Evolutionary conservation across 2,113 vertebrate genomes (phyloP).

Genomic region (Aix galericulata): DNA sequence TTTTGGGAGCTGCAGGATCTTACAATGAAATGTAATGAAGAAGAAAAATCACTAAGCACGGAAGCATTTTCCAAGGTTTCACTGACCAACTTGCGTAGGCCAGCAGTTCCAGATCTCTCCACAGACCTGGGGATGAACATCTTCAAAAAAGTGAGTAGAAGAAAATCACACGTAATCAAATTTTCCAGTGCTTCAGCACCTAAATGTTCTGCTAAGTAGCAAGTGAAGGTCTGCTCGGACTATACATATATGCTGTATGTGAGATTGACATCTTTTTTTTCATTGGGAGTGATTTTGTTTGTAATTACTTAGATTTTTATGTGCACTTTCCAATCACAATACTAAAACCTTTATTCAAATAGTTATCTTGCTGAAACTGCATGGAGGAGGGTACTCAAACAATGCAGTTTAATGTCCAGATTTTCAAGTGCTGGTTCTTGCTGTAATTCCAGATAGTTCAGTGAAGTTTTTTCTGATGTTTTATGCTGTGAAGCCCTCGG

Average conservation of each 20-base stretch:
- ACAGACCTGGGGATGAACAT: conserved; percentile 96
- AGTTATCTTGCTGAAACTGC: not conserved
- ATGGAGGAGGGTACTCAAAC: not conserved
- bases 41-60: conserved; percentile 90
- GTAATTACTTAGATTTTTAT: not conserved
- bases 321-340: not conserved
- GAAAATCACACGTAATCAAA: not conserved
- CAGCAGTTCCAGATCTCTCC: conserved; percentile 95
- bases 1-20: conserved; percentile 85
- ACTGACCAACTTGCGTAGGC: conserved; percentile 90
- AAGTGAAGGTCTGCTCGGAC: not conserved
- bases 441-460: not conserved
- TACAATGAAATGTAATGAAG: conserved; percentile 94
- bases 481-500: not conserved
- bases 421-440: not conserved
- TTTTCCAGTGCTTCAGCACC: not conserved
- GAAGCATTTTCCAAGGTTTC: conserved; percentile 96
- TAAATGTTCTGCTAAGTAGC: not conserved
- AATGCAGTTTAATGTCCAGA: not conserved
- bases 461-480: not conserved
- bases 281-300: not conserved
- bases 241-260: not conserved
- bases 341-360: not conserved
- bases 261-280: not conserved
- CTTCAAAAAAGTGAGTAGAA: conserved; percentile 91